A percentile compares a stretch with the other conserved stretches of the same genome.
These are phyloP conservation scores for Tuta absoluta DNA, from an alignment of 2,888 invertebrate genomes.

Conservation along the genomic window DNA sequence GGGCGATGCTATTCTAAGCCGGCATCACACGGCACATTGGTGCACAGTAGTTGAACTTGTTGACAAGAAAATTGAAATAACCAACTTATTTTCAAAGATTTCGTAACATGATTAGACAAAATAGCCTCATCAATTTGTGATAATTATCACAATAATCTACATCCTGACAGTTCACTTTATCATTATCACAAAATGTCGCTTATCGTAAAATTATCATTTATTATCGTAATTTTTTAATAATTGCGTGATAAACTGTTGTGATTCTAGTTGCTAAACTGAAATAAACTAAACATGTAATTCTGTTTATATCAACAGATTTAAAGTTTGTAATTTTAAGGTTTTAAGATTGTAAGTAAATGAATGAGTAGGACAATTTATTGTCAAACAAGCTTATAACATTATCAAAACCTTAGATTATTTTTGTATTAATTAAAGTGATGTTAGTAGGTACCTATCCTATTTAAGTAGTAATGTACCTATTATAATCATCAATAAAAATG, in stretches of 20 bases:
- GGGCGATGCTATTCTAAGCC: too few species aligned
- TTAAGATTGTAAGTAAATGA: slow-evolving; percentile 36
- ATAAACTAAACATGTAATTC: slow-evolving; percentile 33
- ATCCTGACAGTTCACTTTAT: slow-evolving; percentile 39
- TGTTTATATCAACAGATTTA: slow-evolving; percentile 46
- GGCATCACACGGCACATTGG: too few species aligned
- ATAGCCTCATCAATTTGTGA: slow-evolving; percentile 50
- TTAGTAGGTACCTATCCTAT: too few species aligned
- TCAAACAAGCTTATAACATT: neutral
- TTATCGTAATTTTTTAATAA: slow-evolving; percentile 38
- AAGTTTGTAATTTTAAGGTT: slow-evolving; percentile 35
- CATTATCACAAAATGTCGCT: slow-evolving; percentile 30
- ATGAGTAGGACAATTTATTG: neutral
- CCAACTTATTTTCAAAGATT: slow-evolving; percentile 17
- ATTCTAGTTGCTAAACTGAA: slow-evolving; percentile 24
- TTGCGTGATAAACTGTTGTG: slow-evolving; percentile 20
- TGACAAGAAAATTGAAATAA: neutral
- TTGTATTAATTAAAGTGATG: neutral
- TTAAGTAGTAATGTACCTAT: too few species aligned
- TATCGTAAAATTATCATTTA: slow-evolving; percentile 32
- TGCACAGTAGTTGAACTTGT: slow-evolving; percentile 1
- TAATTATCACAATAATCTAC: slow-evolving; percentile 28
- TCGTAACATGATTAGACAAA: slow-evolving; percentile 25
- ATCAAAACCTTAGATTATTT: neutral
- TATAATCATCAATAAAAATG: too few species aligned